These are phyloP conservation scores for Pseudorasbora parva DNA, from an alignment of 2,113 vertebrate species.

Conservation along the genomic window DNA sequence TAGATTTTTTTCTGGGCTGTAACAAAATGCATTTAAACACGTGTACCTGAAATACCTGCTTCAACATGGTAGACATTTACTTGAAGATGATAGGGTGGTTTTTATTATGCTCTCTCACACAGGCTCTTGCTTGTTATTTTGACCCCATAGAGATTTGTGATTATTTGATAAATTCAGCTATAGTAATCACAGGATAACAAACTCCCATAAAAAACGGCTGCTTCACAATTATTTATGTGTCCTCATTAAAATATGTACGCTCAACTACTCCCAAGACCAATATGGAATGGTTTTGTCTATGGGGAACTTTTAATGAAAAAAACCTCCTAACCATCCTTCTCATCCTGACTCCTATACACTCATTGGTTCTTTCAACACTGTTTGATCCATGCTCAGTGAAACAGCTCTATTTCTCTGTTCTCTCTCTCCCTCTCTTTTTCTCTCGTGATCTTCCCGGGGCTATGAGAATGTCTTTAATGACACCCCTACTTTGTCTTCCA, in stretches of 20 bases:
- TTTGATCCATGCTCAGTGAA: conserved; percentile 73
- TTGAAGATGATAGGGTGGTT: background rate
- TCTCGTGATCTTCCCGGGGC: conserved; percentile 53
- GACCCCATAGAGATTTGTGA: background rate
- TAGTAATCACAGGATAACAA: background rate
- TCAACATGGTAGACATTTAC: background rate
- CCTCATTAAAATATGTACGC: background rate
- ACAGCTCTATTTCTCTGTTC: conserved; percentile 29
- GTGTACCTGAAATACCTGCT: background rate
- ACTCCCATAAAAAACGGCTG: background rate
- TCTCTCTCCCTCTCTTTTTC: conserved; percentile 32
- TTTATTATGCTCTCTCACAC: background rate
- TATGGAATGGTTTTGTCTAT: conserved; percentile 50
- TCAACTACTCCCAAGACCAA: conserved; percentile 53
- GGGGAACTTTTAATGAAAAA: conserved; percentile 61
- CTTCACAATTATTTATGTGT: background rate
- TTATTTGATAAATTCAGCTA: background rate
- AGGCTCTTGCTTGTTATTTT: background rate
- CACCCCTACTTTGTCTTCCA: conserved; percentile 29
- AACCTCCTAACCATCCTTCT: conserved; percentile 65
- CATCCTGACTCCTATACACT: conserved; percentile 66
- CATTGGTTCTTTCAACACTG: conserved; percentile 53
- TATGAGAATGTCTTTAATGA: conserved; percentile 57
- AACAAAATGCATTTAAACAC: background rate
- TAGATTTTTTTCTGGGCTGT: background rate